Conservation (phyloP, 2,113 vertebrate genomes). For the Menura novaehollandiae region DNA sequence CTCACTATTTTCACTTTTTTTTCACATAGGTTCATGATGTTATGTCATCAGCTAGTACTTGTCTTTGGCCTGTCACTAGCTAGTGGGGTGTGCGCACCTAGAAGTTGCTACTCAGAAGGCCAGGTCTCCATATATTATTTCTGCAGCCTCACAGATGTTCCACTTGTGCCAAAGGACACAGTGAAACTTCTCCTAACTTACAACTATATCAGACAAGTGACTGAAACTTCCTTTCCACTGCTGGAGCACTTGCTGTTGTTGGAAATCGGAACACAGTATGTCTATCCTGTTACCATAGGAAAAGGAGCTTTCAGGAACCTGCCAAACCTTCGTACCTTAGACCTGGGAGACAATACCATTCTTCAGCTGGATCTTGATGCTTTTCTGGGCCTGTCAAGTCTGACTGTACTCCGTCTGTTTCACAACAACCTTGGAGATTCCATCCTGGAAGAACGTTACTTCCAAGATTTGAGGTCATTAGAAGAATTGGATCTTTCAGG, state of each 20-base stretch:
- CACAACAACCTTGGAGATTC: slow-evolving; percentile 66
- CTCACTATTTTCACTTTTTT: not conserved
- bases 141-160: slow-evolving; percentile 67
- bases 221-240: slow-evolving; percentile 66
- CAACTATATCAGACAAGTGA: slow-evolving; percentile 76
- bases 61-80: slow-evolving; percentile 31
- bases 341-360: slow-evolving; percentile 63
- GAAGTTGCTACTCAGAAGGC: slow-evolving; percentile 51
- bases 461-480: slow-evolving; percentile 78
- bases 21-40: slow-evolving; percentile 49
- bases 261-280: slow-evolving; percentile 65
- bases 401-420: slow-evolving; percentile 71
- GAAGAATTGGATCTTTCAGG: slow-evolving; percentile 70
- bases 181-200: slow-evolving; percentile 65
- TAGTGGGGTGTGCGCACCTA: not conserved
- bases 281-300: slow-evolving; percentile 60
- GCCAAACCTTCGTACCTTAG: slow-evolving; percentile 70
- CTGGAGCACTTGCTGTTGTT: slow-evolving; percentile 66
- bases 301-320: slow-evolving; percentile 79
- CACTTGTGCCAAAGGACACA: slow-evolving; percentile 69
- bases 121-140: slow-evolving; percentile 7
- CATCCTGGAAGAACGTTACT: slow-evolving; percentile 74
- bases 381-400: slow-evolving; percentile 75
- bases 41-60: slow-evolving; percentile 14
- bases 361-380: slow-evolving; percentile 74